phyloP scores from a whole-genome alignment of 2,797 vertebrate species.

The Poeciliopsis paucimaculata region DNA sequence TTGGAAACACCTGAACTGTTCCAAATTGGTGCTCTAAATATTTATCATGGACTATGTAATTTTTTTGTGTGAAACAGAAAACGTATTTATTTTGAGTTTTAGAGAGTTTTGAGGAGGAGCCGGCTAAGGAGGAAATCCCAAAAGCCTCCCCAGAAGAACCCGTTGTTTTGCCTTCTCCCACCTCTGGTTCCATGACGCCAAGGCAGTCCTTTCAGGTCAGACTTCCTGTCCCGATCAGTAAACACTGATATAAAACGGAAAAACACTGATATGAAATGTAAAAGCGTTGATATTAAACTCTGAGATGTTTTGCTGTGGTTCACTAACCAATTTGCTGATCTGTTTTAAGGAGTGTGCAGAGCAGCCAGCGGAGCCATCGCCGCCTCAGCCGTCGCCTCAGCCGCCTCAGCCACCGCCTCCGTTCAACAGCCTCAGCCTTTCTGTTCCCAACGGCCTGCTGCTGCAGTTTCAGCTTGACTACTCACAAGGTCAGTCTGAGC shows the following conservation, averaged over 20 bases:
- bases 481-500: constrained; percentile 69
- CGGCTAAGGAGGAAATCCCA: neutral
- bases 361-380: constrained; percentile 21
- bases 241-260: neutral
- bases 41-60: neutral
- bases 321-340: neutral
- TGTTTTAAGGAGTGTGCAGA: constrained; percentile 30
- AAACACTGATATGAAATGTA: neutral
- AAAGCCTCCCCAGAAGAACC: neutral
- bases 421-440: constrained; percentile 83
- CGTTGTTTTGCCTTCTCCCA: constrained; percentile 18
- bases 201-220: constrained; percentile 14
- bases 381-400: constrained; percentile 5
- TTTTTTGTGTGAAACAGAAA: neutral
- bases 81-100: constrained; percentile 19
- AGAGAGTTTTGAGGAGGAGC: constrained; percentile 40
- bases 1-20: neutral
- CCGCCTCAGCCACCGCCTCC: constrained; percentile 20
- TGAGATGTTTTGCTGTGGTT: neutral
- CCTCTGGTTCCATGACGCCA: constrained; percentile 2
- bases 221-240: constrained; percentile 34
- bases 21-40: neutral
- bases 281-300: neutral
- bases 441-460: constrained; percentile 86
- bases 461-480: constrained; percentile 81